These are phyloP conservation scores for Odontomachus brunneus DNA, from an alignment of 1,140 invertebrate genomes.

Conservation along the genomic window DNA sequence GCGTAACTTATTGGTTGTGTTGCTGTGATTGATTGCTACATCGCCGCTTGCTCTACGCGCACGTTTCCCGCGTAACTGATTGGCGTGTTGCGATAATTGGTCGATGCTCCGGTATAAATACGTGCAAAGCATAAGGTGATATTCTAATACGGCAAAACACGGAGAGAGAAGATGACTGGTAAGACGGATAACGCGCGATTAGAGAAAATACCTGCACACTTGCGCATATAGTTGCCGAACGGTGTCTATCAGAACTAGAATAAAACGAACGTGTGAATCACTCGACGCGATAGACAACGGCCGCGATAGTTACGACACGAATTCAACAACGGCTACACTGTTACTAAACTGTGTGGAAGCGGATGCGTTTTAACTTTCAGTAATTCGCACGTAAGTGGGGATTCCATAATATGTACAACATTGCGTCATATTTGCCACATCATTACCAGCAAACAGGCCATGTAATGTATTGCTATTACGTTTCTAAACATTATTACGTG, in stretches of 20 bases:
- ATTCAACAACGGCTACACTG: conserved; percentile 19
- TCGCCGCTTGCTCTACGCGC: too few relatives aligned
- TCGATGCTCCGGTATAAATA: too few relatives aligned
- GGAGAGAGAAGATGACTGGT: neutral
- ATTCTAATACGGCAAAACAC: neutral
- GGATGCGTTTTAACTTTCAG: conserved; percentile 53
- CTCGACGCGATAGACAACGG: too few relatives aligned
- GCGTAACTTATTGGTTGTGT: too few relatives aligned
- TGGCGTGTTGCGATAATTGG: too few relatives aligned
- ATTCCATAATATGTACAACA: conserved; percentile 38
- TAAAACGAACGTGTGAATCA: conserved; percentile 3
- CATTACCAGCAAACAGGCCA: neutral
- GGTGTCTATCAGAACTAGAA: neutral
- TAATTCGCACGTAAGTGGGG: conserved; percentile 43
- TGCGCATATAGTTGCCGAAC: neutral
- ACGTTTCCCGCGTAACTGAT: too few relatives aligned
- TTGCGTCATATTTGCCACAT: conserved; percentile 19
- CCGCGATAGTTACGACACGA: conserved; percentile 20
- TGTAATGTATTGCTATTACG: neutral
- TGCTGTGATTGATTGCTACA: too few relatives aligned
- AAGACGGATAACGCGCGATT: neutral
- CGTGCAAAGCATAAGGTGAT: neutral
- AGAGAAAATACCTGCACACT: too few relatives aligned
- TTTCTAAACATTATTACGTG: neutral
- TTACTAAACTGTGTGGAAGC: conserved; percentile 41